phyloP scores from a whole-genome alignment of 2,113 vertebrate species.

The Alouatta palliata region DNA sequence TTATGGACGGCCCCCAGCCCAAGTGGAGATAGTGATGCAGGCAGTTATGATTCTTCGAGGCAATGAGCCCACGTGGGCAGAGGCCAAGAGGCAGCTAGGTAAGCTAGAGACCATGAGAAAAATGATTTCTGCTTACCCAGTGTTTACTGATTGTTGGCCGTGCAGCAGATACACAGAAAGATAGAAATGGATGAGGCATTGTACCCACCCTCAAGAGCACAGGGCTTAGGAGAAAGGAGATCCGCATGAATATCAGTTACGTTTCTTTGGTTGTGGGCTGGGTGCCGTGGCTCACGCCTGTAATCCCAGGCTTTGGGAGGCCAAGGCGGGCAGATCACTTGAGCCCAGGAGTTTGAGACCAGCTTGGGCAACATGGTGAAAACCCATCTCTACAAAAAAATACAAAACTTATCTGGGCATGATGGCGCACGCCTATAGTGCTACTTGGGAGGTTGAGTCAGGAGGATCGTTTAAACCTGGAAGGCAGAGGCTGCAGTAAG shows the following conservation, averaged over 20 bases:
- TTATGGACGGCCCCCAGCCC: conserved; percentile 89
- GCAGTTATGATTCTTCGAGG: conserved; percentile 93
- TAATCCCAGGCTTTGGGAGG: no score
- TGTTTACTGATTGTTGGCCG: background rate
- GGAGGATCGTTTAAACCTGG: no score
- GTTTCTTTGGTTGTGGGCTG: background rate
- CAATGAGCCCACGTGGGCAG: conserved; percentile 91
- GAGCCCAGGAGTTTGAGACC: no score
- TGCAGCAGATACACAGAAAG: background rate
- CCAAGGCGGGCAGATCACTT: no score
- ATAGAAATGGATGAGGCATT: background rate
- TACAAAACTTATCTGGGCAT: no score
- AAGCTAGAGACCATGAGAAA: conserved; percentile 41
- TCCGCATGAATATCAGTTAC: background rate
- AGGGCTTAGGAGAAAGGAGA: background rate
- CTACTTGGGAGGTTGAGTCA: no score
- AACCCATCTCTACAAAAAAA: no score
- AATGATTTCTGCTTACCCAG: background rate
- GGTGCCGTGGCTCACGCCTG: no score
- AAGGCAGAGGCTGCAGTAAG: no score
- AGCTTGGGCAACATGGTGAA: no score
- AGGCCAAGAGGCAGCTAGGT: conserved; percentile 94
- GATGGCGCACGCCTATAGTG: no score
- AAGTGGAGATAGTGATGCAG: conserved; percentile 94
- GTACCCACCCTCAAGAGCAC: background rate